Base-by-base conservation (phyloP, 2,888 invertebrate genomes). In the Dryococelus australis region DNA sequence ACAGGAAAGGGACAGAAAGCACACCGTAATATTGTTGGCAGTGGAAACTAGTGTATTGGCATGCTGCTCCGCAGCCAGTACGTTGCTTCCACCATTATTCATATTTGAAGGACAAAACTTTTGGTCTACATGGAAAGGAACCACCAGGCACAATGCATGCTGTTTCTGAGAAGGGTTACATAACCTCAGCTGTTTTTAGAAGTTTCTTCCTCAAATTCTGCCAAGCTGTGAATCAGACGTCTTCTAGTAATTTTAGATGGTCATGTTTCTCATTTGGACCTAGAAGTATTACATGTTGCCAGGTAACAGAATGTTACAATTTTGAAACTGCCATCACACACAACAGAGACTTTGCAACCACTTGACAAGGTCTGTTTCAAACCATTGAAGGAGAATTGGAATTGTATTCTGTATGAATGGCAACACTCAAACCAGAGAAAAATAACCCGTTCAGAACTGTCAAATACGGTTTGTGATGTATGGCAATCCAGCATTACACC, bases 21-120 rank as follows among this genome's bases (percentile, higher is more conserved):
- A 35, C 83, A 83, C 83, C 28, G 28, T 13, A 83, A 12, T 27
- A 27, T 83, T 24, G 13, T 13, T 35, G 27, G 83, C 16, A 83
- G 83, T 83, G 83, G 83, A 28, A 83, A 83, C 83, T 13, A 83
- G 83, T 83, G 27, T 83, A 1, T 27, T 83, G 83, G 83, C 83
- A 35, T 27, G 27, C 83, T 83, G 28, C 83, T 83, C 27, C 26
- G 28, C 83, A 24, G 83, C 27, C 26, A 27, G 83, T 35, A 12
- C 1, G 43, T 8, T 83, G 28, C 83, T 27, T 20, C 28, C 83
- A 83, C 27, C 83, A 35, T 6, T 83, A 83, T 35, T 83, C 26
- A 83, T 83, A 35, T 83, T 83, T 83, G 83, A 83, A 83, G 28
- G 35, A 35, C 35, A 28, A 28, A 28, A 83, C 26, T 4, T 27